phyloP scores from a whole-genome alignment of 2,113 vertebrate species.

The Mesoclemmys tuberculata region DNA sequence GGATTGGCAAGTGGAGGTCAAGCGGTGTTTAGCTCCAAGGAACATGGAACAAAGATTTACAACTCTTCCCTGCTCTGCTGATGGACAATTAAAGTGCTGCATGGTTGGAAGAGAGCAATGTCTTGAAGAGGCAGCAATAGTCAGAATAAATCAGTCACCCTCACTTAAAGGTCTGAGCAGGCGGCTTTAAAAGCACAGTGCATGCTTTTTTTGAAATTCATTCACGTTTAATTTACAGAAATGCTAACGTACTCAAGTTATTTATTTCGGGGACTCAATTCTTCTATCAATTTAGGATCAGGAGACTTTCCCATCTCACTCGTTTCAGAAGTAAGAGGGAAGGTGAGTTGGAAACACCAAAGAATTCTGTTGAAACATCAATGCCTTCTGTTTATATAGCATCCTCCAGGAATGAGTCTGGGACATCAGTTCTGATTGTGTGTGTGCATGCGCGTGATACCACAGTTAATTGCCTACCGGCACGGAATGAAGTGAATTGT shows the following conservation, averaged over 20 bases:
- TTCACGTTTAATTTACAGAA: neutral
- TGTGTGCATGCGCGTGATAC: accelerated
- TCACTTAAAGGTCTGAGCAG: neutral
- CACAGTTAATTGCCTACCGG: accelerated
- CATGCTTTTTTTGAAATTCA: neutral
- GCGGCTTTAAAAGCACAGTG: neutral
- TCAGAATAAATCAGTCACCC: constrained; percentile 38
- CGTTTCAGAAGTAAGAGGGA: neutral
- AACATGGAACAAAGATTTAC: neutral
- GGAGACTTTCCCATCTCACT: accelerated
- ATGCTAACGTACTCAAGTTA: accelerated
- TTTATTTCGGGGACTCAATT: neutral
- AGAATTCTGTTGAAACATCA: neutral
- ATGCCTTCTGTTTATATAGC: neutral
- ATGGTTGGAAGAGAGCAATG: neutral
- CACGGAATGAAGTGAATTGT: neutral
- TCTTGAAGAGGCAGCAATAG: neutral
- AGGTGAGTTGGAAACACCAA: neutral
- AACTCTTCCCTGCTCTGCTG: neutral
- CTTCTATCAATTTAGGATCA: neutral
- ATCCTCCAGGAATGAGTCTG: neutral
- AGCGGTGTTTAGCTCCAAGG: neutral
- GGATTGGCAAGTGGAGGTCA: neutral
- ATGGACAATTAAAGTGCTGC: constrained; percentile 30
- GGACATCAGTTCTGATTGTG: neutral